Base-by-base conservation (phyloP, 1,140 invertebrate genomes). In the Drosophila quadrilineata region DNA sequence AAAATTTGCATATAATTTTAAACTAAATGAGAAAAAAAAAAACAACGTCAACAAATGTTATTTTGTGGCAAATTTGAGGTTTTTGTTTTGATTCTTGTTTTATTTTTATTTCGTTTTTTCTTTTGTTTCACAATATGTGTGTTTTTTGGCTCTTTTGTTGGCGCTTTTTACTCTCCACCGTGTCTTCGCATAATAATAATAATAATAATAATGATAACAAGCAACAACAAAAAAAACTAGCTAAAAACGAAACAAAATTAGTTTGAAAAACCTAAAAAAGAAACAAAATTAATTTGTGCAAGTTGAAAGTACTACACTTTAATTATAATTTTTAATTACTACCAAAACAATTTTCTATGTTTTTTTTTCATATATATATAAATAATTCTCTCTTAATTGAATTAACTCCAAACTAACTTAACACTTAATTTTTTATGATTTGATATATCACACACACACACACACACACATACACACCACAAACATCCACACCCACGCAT, bases 221-320 rank as follows among this genome's bases (percentile, higher is more conserved):
- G 72, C 41, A 62, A 70, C 29, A n/a, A n/a, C 64, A 57, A 57
- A 77, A 29, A 33, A 46, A 33, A 36, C 26, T 28, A 65, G 80
- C n/a, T n/a, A n/a, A n/a, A n/a, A n/a, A n/a, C n/a, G n/a, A n/a
- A n/a, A n/a, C n/a, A n/a, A n/a, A n/a, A n/a, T n/a, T n/a, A n/a
- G n/a, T n/a, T n/a, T n/a, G n/a, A n/a, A n/a, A n/a, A n/a, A n/a
- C n/a, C n/a, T n/a, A n/a, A n/a, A n/a, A n/a, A n/a, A n/a, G n/a
- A n/a, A n/a, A n/a, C n/a, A n/a, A n/a, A n/a, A n/a, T n/a, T 79
- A 82, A 84, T 84, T 86, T 85, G 80, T 85, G 80, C 80, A 86
- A 85, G 80, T 85, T 85, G 80, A 85, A 86, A 86, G 75, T 79
- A 80, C 66, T 84, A 79, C 67, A 72, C 36, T 67, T 56, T 67